Base-by-base conservation (phyloP, 2,113 vertebrate genomes). In the Tachysurus fulvidraco region DNA sequence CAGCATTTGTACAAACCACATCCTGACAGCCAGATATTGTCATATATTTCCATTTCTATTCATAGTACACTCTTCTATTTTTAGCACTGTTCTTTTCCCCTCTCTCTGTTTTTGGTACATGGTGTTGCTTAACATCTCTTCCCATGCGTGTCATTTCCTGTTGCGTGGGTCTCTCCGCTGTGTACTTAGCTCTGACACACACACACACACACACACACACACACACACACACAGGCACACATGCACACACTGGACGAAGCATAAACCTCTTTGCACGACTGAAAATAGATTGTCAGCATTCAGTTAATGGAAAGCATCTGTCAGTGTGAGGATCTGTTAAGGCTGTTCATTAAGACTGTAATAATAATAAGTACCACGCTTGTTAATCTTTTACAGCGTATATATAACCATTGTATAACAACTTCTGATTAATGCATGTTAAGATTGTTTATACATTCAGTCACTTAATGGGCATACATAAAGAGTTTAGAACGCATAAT, bases 51-150 rank as follows among this genome's bases (percentile, higher is more conserved):
- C 79, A 21, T 65, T 71, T 89, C 90, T 95, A 95, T 94, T 94
- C 93, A 93, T 95, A 95, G 88, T 88, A 84, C 52, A 25, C 88
- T 59, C 74, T 89, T 93, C 91, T 93, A 93, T 93, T 92, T 94
- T 93, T 91, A 92, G 57, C 83, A 13, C 80, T 57, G 65, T 46
- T 65, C 23, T 85, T 89, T 90, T 87, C 88, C 92, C 89, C 91
- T 91, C 28, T 59, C 79, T 90, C 87, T 73, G 11, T 52, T 91
- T 91, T 88, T 90, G 60, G 64, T 50, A 25, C 55, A 62, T 92
- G 90, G 92, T 93, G 92, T 90, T 88, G 89, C 92, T 91, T 90
- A 41, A 30, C 62, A 79, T 65, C 87, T 81, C 89, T 92, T 91
- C 87, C 91, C 89, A 30, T 3, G 16, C 0, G 30, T 80, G 89